phyloP scores from a whole-genome alignment of 2,113 vertebrate genomes.

The Hydrolagus affinis region DNA sequence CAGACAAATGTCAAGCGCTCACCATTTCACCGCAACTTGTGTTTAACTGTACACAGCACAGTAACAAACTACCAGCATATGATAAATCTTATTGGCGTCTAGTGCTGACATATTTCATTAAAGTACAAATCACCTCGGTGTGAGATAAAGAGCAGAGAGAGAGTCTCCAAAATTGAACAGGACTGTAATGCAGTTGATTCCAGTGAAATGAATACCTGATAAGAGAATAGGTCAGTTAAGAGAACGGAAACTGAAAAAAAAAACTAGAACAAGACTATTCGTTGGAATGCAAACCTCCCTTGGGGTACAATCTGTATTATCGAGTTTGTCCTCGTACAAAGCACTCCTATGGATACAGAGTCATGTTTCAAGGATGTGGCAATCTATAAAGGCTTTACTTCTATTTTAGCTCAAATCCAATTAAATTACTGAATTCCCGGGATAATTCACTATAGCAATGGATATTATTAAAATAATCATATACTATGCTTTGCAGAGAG shows the following conservation, averaged over 20 bases:
- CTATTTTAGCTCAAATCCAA: neutral
- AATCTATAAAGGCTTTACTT: neutral
- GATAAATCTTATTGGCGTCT: conserved; percentile 27
- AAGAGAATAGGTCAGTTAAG: neutral
- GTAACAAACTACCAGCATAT: conserved; percentile 1
- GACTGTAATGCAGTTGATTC: conserved; percentile 17
- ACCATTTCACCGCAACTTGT: neutral
- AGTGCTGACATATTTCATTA: conserved; percentile 31
- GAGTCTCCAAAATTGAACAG: neutral
- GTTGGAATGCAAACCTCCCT: conserved; percentile 21
- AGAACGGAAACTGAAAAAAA: conserved; percentile 13
- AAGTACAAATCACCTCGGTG: conserved; percentile 26
- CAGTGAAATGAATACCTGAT: conserved; percentile 18
- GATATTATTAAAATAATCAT: conserved; percentile 13
- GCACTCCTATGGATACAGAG: neutral
- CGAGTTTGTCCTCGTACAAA: conserved; percentile 6
- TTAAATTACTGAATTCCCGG: conserved; percentile 18
- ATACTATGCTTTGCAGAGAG: neutral
- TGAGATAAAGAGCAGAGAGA: conserved; percentile 27
- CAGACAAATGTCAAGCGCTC: conserved; percentile 4
- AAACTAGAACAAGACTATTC: neutral
- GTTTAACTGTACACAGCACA: neutral
- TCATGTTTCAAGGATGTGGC: neutral
- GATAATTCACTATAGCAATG: neutral
- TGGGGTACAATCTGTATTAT: neutral